A percentile compares a stretch with the other conserved stretches of the same genome.
phyloP scores from a whole-genome alignment of 2,888 invertebrate genomes.

The Lottia scabra region DNA sequence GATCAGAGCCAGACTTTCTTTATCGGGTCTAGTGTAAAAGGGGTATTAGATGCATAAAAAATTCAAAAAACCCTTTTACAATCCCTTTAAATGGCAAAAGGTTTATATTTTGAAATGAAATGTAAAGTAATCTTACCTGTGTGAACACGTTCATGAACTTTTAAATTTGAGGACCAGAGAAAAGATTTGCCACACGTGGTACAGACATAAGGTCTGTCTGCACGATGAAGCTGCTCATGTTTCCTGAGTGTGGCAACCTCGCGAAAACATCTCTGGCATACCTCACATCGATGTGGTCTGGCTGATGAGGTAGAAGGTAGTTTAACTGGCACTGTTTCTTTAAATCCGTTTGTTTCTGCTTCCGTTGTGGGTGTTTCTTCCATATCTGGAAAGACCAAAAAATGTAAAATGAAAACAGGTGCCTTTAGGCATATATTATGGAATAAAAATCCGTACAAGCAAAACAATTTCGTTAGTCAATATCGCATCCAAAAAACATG shows the following conservation, averaged over 20 bases:
- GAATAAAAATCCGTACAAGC: too few species aligned
- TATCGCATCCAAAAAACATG: too few species aligned
- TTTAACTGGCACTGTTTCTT: slow-evolving; percentile 25
- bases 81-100: too few species aligned
- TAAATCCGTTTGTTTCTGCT: slow-evolving; percentile 16
- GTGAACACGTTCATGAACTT: slow-evolving; percentile 58
- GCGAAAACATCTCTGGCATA: slow-evolving; percentile 58
- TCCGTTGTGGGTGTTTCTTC: slow-evolving; percentile 32
- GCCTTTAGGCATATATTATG: too few species aligned
- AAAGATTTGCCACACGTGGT: slow-evolving; percentile 60
- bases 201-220: slow-evolving; percentile 60
- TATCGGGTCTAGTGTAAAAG: too few species aligned
- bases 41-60: too few species aligned
- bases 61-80: too few species aligned
- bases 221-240: slow-evolving; percentile 59
- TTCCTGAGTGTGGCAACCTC: slow-evolving; percentile 59
- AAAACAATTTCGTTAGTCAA: too few species aligned
- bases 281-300: slow-evolving; percentile 57
- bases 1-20: too few species aligned
- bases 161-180: slow-evolving; percentile 62
- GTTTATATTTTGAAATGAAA: neutral
- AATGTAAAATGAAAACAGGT: too few species aligned
- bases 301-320: slow-evolving; percentile 47
- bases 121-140: slow-evolving; percentile 44
- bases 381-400: slow-evolving; percentile 40